Evolutionary conservation across 2,113 vertebrate species (phyloP).

Genomic region (Otus sunia): DNA sequence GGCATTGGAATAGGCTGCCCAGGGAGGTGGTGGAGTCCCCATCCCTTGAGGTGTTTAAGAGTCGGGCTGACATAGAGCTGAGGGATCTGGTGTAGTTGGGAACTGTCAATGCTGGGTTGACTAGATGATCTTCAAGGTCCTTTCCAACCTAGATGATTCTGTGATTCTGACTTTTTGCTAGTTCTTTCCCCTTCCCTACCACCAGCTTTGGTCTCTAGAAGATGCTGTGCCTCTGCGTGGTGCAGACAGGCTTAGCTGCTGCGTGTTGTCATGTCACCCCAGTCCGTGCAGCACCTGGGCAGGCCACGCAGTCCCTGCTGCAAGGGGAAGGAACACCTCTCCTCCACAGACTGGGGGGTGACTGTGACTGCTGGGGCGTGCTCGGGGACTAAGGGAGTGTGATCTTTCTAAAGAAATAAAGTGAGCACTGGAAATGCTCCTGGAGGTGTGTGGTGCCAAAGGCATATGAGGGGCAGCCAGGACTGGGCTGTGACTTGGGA

Average conservation of each 20-base stretch:
- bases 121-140: no score
- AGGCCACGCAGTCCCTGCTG: neutral
- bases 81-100: no score
- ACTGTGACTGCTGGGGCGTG: neutral
- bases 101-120: no score
- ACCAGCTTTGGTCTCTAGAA: neutral
- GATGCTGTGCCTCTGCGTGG: neutral
- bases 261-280: neutral
- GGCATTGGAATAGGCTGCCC: no score
- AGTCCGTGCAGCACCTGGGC: neutral
- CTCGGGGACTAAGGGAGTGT: rapidly evolving
- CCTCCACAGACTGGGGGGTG: neutral
- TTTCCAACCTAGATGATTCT: no score
- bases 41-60: no score
- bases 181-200: neutral
- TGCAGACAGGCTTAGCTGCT: neutral
- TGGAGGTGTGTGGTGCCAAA: neutral
- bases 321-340: neutral
- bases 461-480: neutral
- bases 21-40: no score
- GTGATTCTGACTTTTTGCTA: neutral
- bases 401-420: neutral
- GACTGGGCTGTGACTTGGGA: neutral
- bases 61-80: no score
- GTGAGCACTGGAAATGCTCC: neutral